Base-by-base conservation (phyloP, 2,113 vertebrate species). In the Odocoileus virginianus region DNA sequence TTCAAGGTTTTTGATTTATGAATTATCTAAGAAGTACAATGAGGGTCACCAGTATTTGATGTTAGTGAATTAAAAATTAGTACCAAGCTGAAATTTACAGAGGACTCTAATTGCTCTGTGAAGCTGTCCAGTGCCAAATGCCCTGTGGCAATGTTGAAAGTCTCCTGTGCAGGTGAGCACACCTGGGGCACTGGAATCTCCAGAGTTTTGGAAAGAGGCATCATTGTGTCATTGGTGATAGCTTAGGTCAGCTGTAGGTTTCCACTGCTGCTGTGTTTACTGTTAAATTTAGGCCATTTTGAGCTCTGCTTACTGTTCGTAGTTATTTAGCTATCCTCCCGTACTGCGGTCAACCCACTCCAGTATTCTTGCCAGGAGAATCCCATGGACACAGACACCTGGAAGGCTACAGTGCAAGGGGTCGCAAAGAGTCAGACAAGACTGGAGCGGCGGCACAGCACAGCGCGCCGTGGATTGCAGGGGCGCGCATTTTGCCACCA, bases 381-480 rank as follows among this genome's bases (percentile, higher is more conserved):
- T 27, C 71, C 21, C 40, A 7, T 3, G 71, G 71, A 40, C 23
- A 76, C 40, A 43, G 71, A 40, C 0, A 1, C 36, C 36, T 74
- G 71, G 36, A 40, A 12, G 23, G 71, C 40, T 0, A 2, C 40
- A 4, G 40, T 4, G 21, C 71, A 43, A 7, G 11, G 10, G 6
- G 2, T 43, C 13, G 28, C 71, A 14, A 76, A 43, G 11, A 76
- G 23, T 43, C 1, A 1, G 4, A 15, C 23, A 7, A 23, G 40
- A 14, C 71, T 3, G 6, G 3, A 14, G 36, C 1, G 10, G 1
- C 2, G 1, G 19, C 9, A 0, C 2, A 0, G 19, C n/a, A 1
- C 10, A 0, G 19, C 19, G 1, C 0, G 19, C n/a, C 1, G 0
- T 1, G 40, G 0, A 55, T 9, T 15, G 33, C 50, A 9, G 21